These are phyloP conservation scores for Geococcyx californianus DNA, from an alignment of 2,113 vertebrate species.

Conservation along the genomic window DNA sequence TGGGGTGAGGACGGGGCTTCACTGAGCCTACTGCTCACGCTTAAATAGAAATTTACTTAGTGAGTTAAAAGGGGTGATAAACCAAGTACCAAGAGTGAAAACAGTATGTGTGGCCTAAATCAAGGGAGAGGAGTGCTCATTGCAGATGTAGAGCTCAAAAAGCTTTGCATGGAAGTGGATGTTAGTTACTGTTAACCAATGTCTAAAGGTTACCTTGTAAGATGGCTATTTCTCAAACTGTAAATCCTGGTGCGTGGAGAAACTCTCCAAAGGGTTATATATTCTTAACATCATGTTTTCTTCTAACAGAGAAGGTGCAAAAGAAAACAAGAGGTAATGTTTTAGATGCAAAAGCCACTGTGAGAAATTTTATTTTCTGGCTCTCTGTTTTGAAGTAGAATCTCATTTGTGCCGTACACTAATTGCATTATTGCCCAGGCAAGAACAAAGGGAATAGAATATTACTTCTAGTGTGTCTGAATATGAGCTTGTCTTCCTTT, in stretches of 20 bases:
- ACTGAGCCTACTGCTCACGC: background rate
- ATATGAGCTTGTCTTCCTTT: background rate
- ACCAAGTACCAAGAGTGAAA: background rate
- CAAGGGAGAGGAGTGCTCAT: background rate
- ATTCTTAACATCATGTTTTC: background rate
- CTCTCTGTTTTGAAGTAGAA: background rate
- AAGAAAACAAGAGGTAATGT: background rate
- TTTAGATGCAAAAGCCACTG: constrained; percentile 6
- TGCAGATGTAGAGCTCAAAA: background rate
- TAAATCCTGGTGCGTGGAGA: background rate
- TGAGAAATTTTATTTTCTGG: background rate
- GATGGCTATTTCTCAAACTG: background rate
- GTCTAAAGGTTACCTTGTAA: background rate
- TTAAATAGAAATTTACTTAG: background rate
- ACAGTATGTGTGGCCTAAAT: background rate
- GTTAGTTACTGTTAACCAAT: background rate
- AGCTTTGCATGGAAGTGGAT: background rate
- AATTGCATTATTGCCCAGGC: background rate
- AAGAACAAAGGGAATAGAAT: background rate
- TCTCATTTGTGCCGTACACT: background rate
- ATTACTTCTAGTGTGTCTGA: background rate
- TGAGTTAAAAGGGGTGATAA: background rate
- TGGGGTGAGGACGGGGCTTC: background rate
- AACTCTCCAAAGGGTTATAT: background rate
- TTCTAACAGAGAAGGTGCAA: background rate